Base-by-base conservation (phyloP, 2,888 invertebrate species). In the Arge pagana region DNA sequence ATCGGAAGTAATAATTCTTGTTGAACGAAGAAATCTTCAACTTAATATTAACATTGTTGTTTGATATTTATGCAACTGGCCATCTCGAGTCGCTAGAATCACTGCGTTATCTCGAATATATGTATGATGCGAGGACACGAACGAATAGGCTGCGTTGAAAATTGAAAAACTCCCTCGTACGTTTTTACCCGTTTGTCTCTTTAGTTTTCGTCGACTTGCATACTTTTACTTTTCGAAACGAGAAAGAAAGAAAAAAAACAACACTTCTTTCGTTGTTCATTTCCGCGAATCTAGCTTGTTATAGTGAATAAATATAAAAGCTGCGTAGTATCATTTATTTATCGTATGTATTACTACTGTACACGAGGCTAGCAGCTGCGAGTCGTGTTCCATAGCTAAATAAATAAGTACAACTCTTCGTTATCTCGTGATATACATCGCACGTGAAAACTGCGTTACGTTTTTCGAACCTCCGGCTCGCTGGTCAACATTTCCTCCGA, bases 41-140 rank as follows among this genome's bases (percentile, higher is more conserved):
- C 52, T 55, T 51, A 51, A 57, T 50, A 51, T 41, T 55, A 58
- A 70, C 62, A 68, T 68, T 69, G 67, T 71, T 66, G 68, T 67
- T 70, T 71, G 68, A 68, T 71, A 66, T 70, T 72, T 72, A 70
- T 68, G 71, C 71, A 71, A 71, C 64, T 71, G 72, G 71, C 70
- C 70, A 69, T 66, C 67, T n/a, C 6, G 65, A 66, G 65, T 70
- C 71, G 70, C 68, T 66, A 64, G 61, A 61, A 61, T 62, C n/a
- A 41, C 45, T 45, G 31, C 45, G 45, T 45, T 45, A 33, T 16
- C 18, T 16, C 26, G 41, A 26, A 41, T 28, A 41, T 24, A 41
- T 40, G 24, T 3, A n/a, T 13, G 7, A 11, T 30, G n/a, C n/a
- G 21, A 30, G 13, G 1, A 28, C 26, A 42, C 10, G 13, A 42